Percentiles rank a stretch among this genome's conserved stretches.
Conservation (phyloP, 2,113 vertebrate species). For the Tragelaphus buxtoni region DNA sequence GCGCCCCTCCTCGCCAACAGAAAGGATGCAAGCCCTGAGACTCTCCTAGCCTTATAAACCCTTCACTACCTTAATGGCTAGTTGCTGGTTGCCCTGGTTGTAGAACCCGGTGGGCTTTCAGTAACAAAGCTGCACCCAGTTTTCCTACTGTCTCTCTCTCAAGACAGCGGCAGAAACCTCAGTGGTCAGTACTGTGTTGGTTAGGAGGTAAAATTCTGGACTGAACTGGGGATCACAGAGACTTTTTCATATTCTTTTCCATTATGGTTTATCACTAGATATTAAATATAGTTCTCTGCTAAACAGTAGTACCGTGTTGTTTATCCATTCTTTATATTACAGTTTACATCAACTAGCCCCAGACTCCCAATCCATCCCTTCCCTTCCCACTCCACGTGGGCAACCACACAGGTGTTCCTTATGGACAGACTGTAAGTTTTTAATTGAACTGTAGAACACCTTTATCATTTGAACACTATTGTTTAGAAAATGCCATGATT, state of each 20-base stretch:
- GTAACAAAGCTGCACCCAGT: background rate
- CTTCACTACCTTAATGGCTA: background rate
- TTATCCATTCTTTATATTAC: background rate
- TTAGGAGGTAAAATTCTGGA: background rate
- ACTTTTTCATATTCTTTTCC: background rate
- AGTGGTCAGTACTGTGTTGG: background rate
- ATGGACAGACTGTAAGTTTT: background rate
- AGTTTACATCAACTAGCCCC: rapidly evolving
- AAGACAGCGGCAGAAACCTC: background rate
- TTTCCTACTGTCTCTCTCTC: background rate
- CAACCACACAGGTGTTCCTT: background rate
- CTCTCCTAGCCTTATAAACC: background rate
- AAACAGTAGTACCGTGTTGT: background rate
- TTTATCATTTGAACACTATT: background rate
- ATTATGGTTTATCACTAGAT: background rate
- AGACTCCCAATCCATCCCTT: background rate
- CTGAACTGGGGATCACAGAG: background rate
- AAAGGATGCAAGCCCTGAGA: background rate
- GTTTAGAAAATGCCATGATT: background rate
- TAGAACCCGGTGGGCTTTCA: background rate
- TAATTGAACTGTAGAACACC: background rate
- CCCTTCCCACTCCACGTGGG: background rate
- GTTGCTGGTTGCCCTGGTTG: background rate
- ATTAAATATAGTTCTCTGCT: background rate
- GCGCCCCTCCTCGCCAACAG: background rate